Base-by-base conservation (phyloP, 1,140 invertebrate species). In the Lasioglossum albipes region DNA sequence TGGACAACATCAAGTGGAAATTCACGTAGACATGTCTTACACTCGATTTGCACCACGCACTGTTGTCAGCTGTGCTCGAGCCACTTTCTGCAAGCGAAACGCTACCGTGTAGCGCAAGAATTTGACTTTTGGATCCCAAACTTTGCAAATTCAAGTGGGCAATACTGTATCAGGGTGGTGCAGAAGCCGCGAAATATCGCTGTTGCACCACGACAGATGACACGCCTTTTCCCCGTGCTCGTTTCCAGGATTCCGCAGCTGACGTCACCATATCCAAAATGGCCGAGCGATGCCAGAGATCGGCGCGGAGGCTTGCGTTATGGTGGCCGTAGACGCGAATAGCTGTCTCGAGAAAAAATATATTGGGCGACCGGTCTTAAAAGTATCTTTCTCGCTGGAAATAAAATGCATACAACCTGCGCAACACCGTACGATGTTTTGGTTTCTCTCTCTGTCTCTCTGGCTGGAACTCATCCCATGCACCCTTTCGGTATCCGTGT, bases 251-350 rank as follows among this genome's bases (percentile, higher is more conserved):
- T 84, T 84, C 61, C 16, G n/a, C 49, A 31, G 27, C 42, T 68
- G 79, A 78, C 65, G 73, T 79, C 67, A 85, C 36, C 12, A n/a
- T 64, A 61, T 65, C 45, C 72, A 85, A 85, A 76, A 85, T 85
- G 80, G 76, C 69, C 20, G 81, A 61, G 62, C 61, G 57, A 83
- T 75, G 77, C 77, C 59, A 49, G 59, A 59, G 77, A 74, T 65
- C 57, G 71, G 77, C 61, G 52, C 41, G 59, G 20, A n/a, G 57
- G 57, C n/a, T 1, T 20, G 64, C 75, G 72, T 86, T 85, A 85
- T 86, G 82, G 59, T 20, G 27, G 67, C 52, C 68, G 27, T 83
- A 79, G 68, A 71, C 79, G 31, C 27, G 83, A 86, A 79, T 86
- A 86, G 75, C 61, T 12, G 64, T 7, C 4, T 36, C 41, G 73